Evolutionary conservation across 2,113 vertebrate species (phyloP), one percentile per base, ranked within the genome.

Genomic region (Petrocephalus microphthalmus): DNA sequence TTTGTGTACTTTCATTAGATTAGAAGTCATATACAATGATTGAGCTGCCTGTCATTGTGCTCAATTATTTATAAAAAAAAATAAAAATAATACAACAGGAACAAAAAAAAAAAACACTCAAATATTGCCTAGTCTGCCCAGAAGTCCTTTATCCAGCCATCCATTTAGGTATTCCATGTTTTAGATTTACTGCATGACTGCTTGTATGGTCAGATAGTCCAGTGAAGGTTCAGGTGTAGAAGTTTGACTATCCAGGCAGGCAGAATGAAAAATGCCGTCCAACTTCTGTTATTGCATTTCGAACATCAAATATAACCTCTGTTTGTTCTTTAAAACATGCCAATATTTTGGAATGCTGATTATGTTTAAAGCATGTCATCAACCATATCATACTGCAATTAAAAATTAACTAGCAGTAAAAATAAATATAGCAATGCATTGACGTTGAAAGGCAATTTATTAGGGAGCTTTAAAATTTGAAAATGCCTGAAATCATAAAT

Each of bases 161-260:
- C 84, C 51, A 29, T 85, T 53, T 53, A 13, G 84, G n/a, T 54
- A 33, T 49, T 85, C 52, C 52, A 25, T 53, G 84, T 54, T 85
- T 53, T 85, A 85, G 84, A 85, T 85, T 85, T 85, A n/a, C 84
- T 85, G 84, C 84, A 53, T 85, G 84, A 37, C 84, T 56, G 84
- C 84, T 17, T 54, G 29, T 54, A 56, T 54, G 52, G 51, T 33
- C 84, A 54, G 51, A 85, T 85, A 85, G n/a, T 51, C 6, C 29
- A 37, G 19, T 85, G n/a, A 29, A 22, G 25, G 20, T 85, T 33
- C 52, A 54, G 84, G 29, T 56, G 84, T 19, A 51, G 22, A 22
- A 54, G 51, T 33, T 2, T 85, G 84, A 29, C 53, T 53, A 15
- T 53, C 52, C 84, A 33, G 11, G 52, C 25, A 56, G 29, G 51